Evolutionary conservation across 2,888 invertebrate genomes (phyloP).

Genomic region (Hoplodrina blanda): DNA sequence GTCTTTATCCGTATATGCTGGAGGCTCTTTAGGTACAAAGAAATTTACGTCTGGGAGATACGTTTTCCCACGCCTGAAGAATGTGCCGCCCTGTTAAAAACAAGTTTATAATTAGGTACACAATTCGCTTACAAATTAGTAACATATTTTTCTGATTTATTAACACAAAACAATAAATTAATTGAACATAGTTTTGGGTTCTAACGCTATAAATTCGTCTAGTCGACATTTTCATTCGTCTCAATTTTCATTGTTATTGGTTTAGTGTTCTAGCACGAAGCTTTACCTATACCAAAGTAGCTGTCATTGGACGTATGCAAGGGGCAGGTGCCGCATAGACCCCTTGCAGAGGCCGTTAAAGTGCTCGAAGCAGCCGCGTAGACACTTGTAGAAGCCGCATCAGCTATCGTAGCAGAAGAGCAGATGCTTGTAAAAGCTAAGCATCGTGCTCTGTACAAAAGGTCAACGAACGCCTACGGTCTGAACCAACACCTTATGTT

Average conservation of each 20-base stretch:
- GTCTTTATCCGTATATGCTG: constrained; percentile 94
- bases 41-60: constrained; percentile 94
- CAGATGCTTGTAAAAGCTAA: not conserved
- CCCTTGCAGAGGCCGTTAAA: not conserved
- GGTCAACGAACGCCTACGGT: not conserved
- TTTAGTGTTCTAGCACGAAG: not conserved
- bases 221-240: not conserved
- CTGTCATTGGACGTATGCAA: not conserved
- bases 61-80: constrained; percentile 93
- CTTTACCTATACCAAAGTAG: no score
- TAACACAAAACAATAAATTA: no score
- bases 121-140: not conserved
- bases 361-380: not conserved
- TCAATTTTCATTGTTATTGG: no score
- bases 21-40: constrained; percentile 93
- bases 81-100: constrained; percentile 90
- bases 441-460: not conserved
- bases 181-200: no score
- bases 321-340: not conserved
- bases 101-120: not conserved
- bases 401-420: not conserved
- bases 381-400: not conserved
- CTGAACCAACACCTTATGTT: no score
- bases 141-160: no score
- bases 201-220: not conserved